Evolutionary conservation across 2,113 vertebrate genomes (phyloP), one percentile per base, ranked within the genome.

Genomic region (Solea solea): DNA sequence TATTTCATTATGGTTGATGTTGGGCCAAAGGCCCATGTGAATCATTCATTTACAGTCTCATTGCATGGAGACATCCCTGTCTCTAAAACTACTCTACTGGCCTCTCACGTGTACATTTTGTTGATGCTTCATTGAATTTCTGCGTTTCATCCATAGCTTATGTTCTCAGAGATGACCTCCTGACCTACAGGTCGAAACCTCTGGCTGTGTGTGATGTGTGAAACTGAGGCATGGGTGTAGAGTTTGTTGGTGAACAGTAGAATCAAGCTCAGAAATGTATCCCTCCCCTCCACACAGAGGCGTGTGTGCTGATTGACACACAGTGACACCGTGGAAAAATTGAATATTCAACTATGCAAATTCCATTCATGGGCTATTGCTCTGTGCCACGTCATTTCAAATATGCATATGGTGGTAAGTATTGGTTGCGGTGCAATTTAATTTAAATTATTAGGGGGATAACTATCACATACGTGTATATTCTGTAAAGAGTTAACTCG

Each of bases 21-120:
- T 61, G 64, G 65, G 69, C 60, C 65, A 60, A 14, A 68, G 68
- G 65, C 62, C 55, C 49, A 59, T 59, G 51, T 81, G 74, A 83
- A 83, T 81, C 50, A 79, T 74, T 80, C 16, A 74, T 66, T 25
- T 50, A 48, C 54, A 58, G 27, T 14, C 42, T 58, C 66, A 7
- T 1, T 41, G 69, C 48, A 54, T 14, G 16, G 61, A 63, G 12
- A 64, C 16, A 2, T 15, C 15, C 10, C 58, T 1, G 42, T 80
- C 70, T 14, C 39, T 3, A 15, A 34, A 64, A 42, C 51, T 9
- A 13, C 65, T 64, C 25, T 9, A 34, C 21, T 49, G 34, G 10
- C n/a, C 48, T 28, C 52, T 8, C 5, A 34, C 28, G 12, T 69
- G 25, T 21, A 8, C 10, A 55, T 6, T 45, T 10, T 9, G 4